Base-by-base conservation (phyloP, 2,113 vertebrate species). In the Brachionichthys hirsutus region DNA sequence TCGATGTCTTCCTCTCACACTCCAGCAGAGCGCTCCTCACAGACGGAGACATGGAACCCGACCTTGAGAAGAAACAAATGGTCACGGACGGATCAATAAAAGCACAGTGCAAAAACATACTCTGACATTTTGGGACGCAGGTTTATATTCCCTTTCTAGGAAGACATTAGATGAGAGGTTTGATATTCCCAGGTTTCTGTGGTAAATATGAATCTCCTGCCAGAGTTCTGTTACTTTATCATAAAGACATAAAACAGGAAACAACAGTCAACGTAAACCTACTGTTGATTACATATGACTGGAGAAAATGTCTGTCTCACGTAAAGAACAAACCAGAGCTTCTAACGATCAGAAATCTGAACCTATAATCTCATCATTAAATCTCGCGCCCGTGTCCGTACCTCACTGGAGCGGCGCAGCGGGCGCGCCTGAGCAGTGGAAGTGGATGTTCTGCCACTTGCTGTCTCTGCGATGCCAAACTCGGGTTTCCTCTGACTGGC, bases 391-490 rank as follows among this genome's bases (percentile, higher is more conserved):
- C 35, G 3, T 1, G 8, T 4, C 24, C 47, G 2, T 83, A 97
- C 96, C 94, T 95, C 94, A 98, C 93, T 98, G 96, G 75, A 96
- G 93, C 0, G 95, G 95, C 41, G 96, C 94, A 0, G 95, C 95
- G 0, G 96, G 95, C 0, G 96, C 96, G 3, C 96, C 96, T 34
- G 96, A 98, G 91, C 96, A 97, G 90, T 98, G 96, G 92, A 96
- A 98, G 86, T 97, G 96, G 75, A 98, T 95, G 38, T 97, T 98
- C 89, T 97, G 96, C 96, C 96, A 98, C 91, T 95, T 97, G 89
- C 94, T 90, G 5, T 98, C 96, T 0, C 96, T 93, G 73, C 96
- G 96, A 82, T 98, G 96, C 96, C 96, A 98, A 43, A 98, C 96
- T 0, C 96, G 94, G 0, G 96, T 98, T 81, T 98, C 96, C 88